Evolutionary conservation across 2,888 invertebrate species (phyloP).

Genomic region (Drosophila fulvimacula): DNA sequence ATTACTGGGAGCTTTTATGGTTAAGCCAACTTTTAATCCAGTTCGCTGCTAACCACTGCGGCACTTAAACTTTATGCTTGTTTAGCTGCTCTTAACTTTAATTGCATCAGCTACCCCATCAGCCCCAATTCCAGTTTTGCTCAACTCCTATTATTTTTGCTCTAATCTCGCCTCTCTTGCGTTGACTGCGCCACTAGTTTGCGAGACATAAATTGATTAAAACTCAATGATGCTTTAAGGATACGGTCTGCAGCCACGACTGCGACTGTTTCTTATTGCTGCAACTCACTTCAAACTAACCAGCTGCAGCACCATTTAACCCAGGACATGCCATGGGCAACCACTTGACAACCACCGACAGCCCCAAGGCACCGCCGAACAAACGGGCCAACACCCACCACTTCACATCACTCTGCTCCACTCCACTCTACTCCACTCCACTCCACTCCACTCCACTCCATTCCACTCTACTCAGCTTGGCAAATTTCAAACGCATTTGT

Average conservation of each 20-base stretch:
- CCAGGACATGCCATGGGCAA: slow-evolving; percentile 46
- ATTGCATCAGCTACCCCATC: slow-evolving; percentile 47
- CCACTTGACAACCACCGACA: slow-evolving; percentile 42
- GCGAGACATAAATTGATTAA: slow-evolving; percentile 65
- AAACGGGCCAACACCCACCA: slow-evolving; percentile 2
- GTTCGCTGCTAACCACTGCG: slow-evolving; percentile 38
- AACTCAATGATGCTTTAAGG: slow-evolving; percentile 61
- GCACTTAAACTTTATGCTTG: slow-evolving; percentile 47
- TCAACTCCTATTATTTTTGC: slow-evolving; percentile 5
- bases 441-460: slow-evolving; percentile 3
- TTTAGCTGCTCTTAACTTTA: slow-evolving; percentile 52
- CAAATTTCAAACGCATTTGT: slow-evolving; percentile 63
- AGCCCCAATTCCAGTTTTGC: neutral
- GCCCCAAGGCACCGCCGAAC: slow-evolving; percentile 10
- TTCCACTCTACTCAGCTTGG: slow-evolving; percentile 15
- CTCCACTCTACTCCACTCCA: neutral
- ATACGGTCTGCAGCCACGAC: slow-evolving; percentile 10
- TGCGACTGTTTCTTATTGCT: slow-evolving; percentile 39
- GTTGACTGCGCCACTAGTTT: neutral
- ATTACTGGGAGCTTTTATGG: slow-evolving; percentile 30
- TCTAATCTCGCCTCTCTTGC: slow-evolving; percentile 8
- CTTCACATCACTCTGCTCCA: slow-evolving; percentile 1
- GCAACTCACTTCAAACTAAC: slow-evolving; percentile 47
- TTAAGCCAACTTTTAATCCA: slow-evolving; percentile 45
- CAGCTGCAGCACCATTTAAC: slow-evolving; percentile 50